Evolutionary conservation across 2,797 vertebrate species (phyloP), one percentile per base, ranked within the genome.

Genomic region (Argya squamiceps): DNA sequence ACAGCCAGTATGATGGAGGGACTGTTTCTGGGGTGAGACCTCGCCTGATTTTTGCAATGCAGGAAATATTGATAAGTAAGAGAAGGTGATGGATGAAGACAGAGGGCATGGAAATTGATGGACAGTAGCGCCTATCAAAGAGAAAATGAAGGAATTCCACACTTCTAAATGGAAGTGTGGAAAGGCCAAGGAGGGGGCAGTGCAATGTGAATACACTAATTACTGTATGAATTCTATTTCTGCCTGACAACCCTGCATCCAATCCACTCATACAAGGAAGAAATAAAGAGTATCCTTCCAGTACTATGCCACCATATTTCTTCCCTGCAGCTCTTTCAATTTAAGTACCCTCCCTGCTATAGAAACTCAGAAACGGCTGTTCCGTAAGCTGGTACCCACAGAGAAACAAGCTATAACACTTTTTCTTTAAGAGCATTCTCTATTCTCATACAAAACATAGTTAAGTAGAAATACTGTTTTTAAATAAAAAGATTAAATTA

Each of bases 231-330:
- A 24, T 26, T 53, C 12, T 58, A 0, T 53, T 68, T 27, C 19
- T 88, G 62, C 43, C 24, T 81, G 43, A 71, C 26, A 85, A 6
- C 7, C 21, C 6, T 1, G 1, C 8, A 7, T 5, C 3, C 10
- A 74, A 39, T 37, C 68, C 44, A 36, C 41, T 64, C 2, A 0
- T 11, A 30, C 7, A 63, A 47, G 37, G 36, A 65, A 88, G 29
- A 15, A 80, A 26, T 62, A 47, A 65, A 14, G 12, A 83, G 7
- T 41, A 24, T 41, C 12, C 16, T 21, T 78, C n/a, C 30, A 50
- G 29, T 68, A 23, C 3, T 26, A 11, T n/a, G 23, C 43, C 30
- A 68, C 24, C 26, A 24, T 23, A 39, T n/a, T 0, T 0, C 2
- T 5, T 43, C 49, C 24, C 46, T 52, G 36, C 22, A 62, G 7